These are phyloP conservation scores for Drosophila heteroneura DNA, from an alignment of 2,888 invertebrate species.

Conservation along the genomic window DNA sequence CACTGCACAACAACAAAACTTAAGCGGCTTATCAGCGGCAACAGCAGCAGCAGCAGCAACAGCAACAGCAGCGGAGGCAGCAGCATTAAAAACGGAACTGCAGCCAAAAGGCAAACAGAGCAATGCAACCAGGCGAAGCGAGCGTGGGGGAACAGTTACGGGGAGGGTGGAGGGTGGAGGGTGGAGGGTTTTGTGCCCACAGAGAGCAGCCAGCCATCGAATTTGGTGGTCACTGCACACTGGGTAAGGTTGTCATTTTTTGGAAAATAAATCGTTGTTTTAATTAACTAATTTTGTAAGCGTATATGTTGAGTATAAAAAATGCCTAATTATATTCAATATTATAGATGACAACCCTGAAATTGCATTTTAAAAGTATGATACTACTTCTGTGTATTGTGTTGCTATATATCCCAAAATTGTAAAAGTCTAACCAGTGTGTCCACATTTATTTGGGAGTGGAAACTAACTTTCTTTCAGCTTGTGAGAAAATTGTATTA, in stretches of 20 bases:
- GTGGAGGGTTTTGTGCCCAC: background rate
- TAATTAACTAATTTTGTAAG: background rate
- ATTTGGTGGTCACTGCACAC: constrained; percentile 25
- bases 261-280: background rate
- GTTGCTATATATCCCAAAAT: background rate
- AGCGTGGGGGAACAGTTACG: background rate
- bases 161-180: background rate
- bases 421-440: background rate
- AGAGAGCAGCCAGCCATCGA: constrained; percentile 5
- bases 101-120: constrained; percentile 60
- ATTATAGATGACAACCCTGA: too few species aligned
- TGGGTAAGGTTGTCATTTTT: background rate
- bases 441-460: background rate
- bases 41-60: background rate
- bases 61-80: background rate
- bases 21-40: constrained; percentile 67
- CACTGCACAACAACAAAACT: constrained; percentile 52
- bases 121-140: constrained; percentile 5
- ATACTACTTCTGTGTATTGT: too few species aligned
- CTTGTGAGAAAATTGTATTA: background rate
- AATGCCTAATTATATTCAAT: too few species aligned
- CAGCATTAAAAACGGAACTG: constrained; percentile 43
- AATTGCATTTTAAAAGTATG: too few species aligned
- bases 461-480: background rate
- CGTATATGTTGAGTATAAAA: too few species aligned